Base-by-base conservation (phyloP, 1,140 invertebrate species). In the Zaprionus kolodkinae region DNA sequence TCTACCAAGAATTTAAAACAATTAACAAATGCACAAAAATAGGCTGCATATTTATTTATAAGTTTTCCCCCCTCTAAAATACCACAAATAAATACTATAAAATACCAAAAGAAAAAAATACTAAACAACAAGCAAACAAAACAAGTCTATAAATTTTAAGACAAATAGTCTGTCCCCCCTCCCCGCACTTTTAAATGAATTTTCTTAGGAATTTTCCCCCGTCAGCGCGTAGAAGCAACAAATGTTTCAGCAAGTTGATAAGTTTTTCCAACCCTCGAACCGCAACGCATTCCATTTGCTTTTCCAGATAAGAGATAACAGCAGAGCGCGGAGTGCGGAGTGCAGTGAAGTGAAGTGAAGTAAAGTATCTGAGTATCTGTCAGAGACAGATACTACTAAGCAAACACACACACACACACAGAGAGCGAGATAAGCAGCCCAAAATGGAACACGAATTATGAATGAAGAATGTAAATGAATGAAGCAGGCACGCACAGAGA, bases 401-500 rank as follows among this genome's bases (percentile, higher is more conserved):
- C 12, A 57, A 33, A 35, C 55, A 70, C 40, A 27, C 27, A 30
- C 27, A 30, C 27, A 30, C 0, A 30, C 3, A n/a, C n/a, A n/a
- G 27, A 3, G 1, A 3, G 27, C 27, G 60, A 72, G 69, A 72
- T 72, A 76, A 72, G 66, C 63, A 68, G 15, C 43, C 38, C 45
- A 86, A 87, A 83, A 84, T 79, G 84, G 70, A 79, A 70, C 61
- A 68, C 52, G 70, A 78, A 61, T 66, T 71, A 81, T 74, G 66
- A 87, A 83, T 67, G 82, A 80, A 83, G 82, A 80, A 83, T 30
- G 27, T 76, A 78, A 84, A 67, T 87, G 72, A 88, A 83, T 86
- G 85, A 72, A 69, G 79, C 55, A 33, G 17, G 63, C 70, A 72
- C 27, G 27, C 12, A 30, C 25, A 43, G 11, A 11, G 50, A 67